These are phyloP conservation scores for Serinus canaria DNA, from an alignment of 2,113 vertebrate genomes.

Conservation along the genomic window DNA sequence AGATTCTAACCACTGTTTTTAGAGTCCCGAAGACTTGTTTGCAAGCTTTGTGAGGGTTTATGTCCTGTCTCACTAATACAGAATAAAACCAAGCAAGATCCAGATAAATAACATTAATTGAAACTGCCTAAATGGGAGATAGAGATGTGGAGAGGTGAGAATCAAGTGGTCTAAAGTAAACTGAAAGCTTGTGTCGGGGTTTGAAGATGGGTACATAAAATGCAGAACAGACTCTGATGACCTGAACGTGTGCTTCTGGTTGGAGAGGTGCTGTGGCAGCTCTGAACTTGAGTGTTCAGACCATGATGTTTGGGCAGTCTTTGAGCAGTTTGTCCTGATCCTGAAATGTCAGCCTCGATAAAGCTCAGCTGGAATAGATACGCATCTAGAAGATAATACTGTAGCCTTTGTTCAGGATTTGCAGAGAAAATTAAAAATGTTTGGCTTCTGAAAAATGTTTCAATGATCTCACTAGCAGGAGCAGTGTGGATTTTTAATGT, in stretches of 20 bases:
- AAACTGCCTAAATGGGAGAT: neutral
- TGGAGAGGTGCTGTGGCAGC: neutral
- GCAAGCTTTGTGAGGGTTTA: neutral
- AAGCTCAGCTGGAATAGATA: neutral
- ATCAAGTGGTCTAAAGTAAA: neutral
- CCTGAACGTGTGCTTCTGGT: accelerated
- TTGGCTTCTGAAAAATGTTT: neutral
- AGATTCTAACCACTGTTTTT: neutral
- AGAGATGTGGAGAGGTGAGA: neutral
- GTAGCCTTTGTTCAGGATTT: neutral
- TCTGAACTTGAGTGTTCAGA: neutral
- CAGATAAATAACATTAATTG: neutral
- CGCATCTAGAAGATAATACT: neutral
- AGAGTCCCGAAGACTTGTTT: neutral
- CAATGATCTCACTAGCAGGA: neutral
- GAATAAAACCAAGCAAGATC: neutral
- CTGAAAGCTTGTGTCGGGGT: neutral
- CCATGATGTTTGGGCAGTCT: neutral
- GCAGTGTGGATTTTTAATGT: neutral
- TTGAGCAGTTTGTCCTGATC: neutral
- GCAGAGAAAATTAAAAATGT: too few species aligned
- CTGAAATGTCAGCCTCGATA: neutral
- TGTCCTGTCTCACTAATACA: neutral
- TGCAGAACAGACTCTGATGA: too few species aligned
- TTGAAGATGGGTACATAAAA: neutral